Evolutionary conservation across 2,888 invertebrate species (phyloP).

Genomic region (Galeopsomyia nigrocyanea): DNA sequence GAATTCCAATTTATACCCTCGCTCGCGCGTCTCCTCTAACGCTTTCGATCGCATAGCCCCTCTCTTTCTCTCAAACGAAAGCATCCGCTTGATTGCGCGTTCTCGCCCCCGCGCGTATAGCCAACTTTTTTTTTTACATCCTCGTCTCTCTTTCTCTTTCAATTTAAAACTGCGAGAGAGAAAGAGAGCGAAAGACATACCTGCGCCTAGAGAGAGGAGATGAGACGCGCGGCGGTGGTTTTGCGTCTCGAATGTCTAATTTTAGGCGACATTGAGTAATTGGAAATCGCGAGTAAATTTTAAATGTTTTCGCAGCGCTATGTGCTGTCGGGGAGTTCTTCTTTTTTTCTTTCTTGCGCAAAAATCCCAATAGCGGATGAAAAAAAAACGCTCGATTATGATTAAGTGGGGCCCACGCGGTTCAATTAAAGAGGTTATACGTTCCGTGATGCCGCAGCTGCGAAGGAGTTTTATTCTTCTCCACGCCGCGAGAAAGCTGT

Average conservation of each 20-base stretch:
- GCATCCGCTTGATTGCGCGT: conserved; percentile 61
- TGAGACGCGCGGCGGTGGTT: conserved; percentile 12
- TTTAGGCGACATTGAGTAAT: conserved; percentile 46
- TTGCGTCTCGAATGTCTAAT: conserved; percentile 46
- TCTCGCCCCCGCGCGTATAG: conserved; percentile 34
- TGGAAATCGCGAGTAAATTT: conserved; percentile 27
- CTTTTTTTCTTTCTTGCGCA: neutral
- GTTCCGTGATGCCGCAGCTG: too few species aligned
- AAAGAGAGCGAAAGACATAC: conserved; percentile 3
- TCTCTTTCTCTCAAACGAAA: conserved; percentile 60
- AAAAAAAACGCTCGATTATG: neutral
- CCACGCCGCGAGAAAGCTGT: too few species aligned
- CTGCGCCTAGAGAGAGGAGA: neutral
- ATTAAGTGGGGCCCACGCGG: too few species aligned
- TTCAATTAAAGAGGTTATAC: too few species aligned
- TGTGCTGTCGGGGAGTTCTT: too few species aligned
- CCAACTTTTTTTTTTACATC: neutral
- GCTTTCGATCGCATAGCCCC: conserved; percentile 44
- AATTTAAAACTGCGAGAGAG: conserved; percentile 34
- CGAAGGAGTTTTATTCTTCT: too few species aligned
- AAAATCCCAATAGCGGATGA: neutral
- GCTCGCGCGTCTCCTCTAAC: conserved; percentile 50
- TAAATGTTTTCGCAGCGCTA: neutral
- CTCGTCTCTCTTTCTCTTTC: conserved; percentile 36
- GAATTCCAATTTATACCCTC: conserved; percentile 62